Conservation (phyloP, 1,140 invertebrate species). For the Trichonephila clavipes region DNA sequence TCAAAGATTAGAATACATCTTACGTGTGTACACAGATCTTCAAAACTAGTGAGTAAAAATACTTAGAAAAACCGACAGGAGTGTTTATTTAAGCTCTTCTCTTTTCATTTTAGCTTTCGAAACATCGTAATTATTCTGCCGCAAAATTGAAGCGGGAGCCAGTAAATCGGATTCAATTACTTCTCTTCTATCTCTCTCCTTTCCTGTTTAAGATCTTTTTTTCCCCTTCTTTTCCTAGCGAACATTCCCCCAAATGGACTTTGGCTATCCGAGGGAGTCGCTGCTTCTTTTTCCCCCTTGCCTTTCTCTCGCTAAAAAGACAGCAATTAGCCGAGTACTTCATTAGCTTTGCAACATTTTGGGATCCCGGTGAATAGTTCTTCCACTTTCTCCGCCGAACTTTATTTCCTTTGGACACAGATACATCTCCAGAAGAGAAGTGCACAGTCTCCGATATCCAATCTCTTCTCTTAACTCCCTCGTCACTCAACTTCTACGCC, state of each 20-base stretch:
- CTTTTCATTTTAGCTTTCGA: slow-evolving; percentile 35
- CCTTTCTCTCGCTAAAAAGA: slow-evolving; percentile 60
- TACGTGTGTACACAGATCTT: slow-evolving; percentile 15
- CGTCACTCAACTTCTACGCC: slow-evolving; percentile 73
- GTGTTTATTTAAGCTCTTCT: slow-evolving; percentile 47
- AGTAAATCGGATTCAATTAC: slow-evolving; percentile 70
- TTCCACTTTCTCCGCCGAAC: slow-evolving; percentile 44
- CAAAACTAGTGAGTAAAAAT: slow-evolving; percentile 30
- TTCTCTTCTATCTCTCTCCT: slow-evolving; percentile 23
- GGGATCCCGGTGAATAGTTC: slow-evolving; percentile 59
- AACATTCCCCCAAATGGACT: slow-evolving; percentile 66
- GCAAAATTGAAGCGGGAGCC: slow-evolving; percentile 32
- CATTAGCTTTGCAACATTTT: slow-evolving; percentile 72
- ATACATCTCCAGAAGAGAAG: slow-evolving; percentile 35
- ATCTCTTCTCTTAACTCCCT: slow-evolving; percentile 73
- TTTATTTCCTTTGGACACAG: slow-evolving; percentile 65
- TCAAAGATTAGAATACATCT: slow-evolving; percentile 33
- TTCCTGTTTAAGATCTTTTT: slow-evolving; percentile 41
- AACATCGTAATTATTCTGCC: slow-evolving; percentile 58
- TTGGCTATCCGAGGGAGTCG: slow-evolving; percentile 55
- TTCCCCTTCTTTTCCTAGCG: slow-evolving; percentile 7
- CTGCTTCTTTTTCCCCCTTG: not conserved
- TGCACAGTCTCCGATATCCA: slow-evolving; percentile 55
- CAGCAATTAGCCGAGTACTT: slow-evolving; percentile 75
- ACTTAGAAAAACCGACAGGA: slow-evolving; percentile 12